Evolutionary conservation across 2,888 invertebrate species (phyloP).

Genomic region (Troilus luridus): DNA sequence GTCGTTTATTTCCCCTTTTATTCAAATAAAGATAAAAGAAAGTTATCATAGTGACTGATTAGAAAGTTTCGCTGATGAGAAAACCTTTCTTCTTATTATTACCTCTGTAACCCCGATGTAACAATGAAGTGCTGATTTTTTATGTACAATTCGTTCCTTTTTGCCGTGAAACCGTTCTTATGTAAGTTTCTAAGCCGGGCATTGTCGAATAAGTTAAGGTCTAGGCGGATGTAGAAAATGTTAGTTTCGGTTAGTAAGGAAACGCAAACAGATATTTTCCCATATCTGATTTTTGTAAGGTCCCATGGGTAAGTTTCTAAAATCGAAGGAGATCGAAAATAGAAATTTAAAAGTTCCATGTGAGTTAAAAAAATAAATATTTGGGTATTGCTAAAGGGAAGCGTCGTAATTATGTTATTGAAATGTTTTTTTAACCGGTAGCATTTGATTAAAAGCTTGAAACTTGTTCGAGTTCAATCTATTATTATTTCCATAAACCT

Average conservation of each 20-base stretch:
- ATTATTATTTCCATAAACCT: no score
- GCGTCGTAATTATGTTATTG: no score
- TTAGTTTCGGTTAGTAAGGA: neutral
- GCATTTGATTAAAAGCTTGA: no score
- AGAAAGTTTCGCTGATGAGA: conserved; percentile 3
- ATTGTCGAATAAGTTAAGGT: neutral
- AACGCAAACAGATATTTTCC: neutral
- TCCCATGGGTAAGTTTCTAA: no score
- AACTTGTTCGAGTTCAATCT: no score
- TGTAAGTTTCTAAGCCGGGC: conserved; percentile 19
- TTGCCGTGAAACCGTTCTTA: neutral
- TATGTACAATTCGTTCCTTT: neutral
- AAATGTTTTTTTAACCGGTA: no score
- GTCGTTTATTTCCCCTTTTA: neutral
- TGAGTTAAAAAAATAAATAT: no score
- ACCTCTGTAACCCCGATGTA: neutral
- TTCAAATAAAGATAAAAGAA: neutral
- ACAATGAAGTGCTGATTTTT: neutral
- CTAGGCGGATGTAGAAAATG: neutral
- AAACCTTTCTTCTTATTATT: neutral
- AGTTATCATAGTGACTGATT: neutral
- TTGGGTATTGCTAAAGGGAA: no score
- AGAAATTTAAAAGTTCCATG: no score
- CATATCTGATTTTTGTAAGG: neutral
- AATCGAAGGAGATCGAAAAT: no score